Conservation (phyloP, 2,113 vertebrate genomes). For the Chaetorhynchus papuensis region DNA sequence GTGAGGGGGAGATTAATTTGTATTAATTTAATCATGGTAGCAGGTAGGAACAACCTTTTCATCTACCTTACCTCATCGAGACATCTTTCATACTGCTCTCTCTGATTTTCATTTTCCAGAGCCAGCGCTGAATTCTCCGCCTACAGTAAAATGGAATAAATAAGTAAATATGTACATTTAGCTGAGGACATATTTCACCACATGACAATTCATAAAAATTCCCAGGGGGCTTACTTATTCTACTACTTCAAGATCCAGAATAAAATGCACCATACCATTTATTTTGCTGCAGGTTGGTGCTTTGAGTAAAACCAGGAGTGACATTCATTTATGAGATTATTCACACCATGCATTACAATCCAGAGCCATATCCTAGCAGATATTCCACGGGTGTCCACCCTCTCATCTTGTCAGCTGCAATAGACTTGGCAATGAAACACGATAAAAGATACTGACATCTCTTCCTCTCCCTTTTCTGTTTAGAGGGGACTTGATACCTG, state of each 20-base stretch:
- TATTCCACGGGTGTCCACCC: conserved; percentile 12
- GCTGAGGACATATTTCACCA: conserved; percentile 3
- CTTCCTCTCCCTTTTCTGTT: not conserved
- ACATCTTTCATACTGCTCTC: conserved; percentile 90
- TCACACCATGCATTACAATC: conserved; percentile 2
- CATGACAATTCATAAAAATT: conserved; percentile 3
- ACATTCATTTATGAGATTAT: conserved; percentile 44
- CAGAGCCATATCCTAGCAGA: conserved; percentile 20
- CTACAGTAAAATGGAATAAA: conserved; percentile 68
- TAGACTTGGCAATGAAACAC: not conserved
- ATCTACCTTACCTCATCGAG: conserved; percentile 86
- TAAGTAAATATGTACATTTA: conserved; percentile 47
- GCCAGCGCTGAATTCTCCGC: conserved; percentile 84
- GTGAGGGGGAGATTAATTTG: not conserved
- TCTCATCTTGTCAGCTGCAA: conserved; percentile 30
- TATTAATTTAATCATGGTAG: conserved; percentile 10
- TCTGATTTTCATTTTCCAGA: conserved; percentile 88
- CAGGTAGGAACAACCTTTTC: conserved; percentile 8
- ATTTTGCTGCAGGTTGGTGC: conserved; percentile 15
- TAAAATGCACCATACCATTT: conserved; percentile 3
- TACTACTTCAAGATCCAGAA: conserved; percentile 32
- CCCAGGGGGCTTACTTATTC: not conserved
- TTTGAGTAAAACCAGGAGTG: conserved; percentile 51
- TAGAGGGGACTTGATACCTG: not conserved
- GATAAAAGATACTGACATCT: not conserved